Evolutionary conservation across 2,888 invertebrate genomes (phyloP).

Genomic region (Cephus rjabovi): DNA sequence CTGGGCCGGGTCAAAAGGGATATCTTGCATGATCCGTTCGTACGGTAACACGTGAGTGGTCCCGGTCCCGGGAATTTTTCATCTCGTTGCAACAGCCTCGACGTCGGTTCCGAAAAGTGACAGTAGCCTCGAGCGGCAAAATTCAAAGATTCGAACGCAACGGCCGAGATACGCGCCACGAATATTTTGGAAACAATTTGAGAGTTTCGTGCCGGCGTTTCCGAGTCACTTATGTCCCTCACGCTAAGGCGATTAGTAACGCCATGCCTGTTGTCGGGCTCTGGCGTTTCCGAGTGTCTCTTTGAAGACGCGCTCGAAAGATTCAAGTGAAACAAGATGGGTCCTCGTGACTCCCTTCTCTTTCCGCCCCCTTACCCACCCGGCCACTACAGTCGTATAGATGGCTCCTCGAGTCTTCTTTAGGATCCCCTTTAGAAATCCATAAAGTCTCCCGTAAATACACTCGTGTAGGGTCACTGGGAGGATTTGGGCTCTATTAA

Average conservation of each 20-base stretch:
- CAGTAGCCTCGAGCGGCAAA: slow-evolving; percentile 18
- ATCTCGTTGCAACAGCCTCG: slow-evolving; percentile 20
- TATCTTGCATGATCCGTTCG: not conserved
- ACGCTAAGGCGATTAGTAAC: slow-evolving; percentile 7
- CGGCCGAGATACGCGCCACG: not conserved
- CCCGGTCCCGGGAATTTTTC: slow-evolving; percentile 9
- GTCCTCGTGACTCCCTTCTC: slow-evolving; percentile 29
- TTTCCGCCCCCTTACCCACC: not conserved
- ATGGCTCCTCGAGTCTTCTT: not conserved
- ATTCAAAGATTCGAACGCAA: slow-evolving; percentile 8
- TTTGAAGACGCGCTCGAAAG: slow-evolving; percentile 1
- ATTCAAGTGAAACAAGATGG: slow-evolving; percentile 15
- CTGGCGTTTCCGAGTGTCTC: not conserved
- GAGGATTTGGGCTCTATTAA: not conserved
- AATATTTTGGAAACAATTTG: slow-evolving; percentile 6
- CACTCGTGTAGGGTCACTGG: not conserved
- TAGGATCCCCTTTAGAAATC: not conserved
- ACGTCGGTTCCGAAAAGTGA: slow-evolving; percentile 13
- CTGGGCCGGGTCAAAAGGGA: not conserved
- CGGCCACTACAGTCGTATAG: not conserved
- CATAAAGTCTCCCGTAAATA: not conserved
- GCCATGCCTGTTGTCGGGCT: slow-evolving; percentile 1
- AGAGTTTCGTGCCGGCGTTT: not conserved
- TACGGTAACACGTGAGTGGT: not conserved
- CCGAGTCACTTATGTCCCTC: slow-evolving; percentile 7